Evolutionary conservation across 2,113 vertebrate species (phyloP), one percentile per base, ranked within the genome.

Genomic region (Patagioenas fasciata): DNA sequence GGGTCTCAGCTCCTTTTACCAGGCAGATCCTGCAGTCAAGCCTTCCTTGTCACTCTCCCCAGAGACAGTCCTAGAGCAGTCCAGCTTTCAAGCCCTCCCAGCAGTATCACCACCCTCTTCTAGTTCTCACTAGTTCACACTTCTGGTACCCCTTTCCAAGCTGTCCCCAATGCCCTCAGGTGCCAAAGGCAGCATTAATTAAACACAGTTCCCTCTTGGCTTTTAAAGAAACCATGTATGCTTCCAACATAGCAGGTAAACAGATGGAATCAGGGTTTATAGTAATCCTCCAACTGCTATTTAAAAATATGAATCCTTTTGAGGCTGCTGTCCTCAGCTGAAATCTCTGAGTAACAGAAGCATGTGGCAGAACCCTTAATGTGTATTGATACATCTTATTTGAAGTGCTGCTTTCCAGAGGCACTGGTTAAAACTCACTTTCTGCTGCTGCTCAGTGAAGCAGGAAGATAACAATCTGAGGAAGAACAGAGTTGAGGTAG

Each of bases 381-480:
- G 14, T 44, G 12, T 61, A 87, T 5, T 44, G 53, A 81, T 16
- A 91, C 20, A 51, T 67, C 16, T 71, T 74, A 92, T 36, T 61
- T 0, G 0, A 92, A 54, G 31, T 61, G 50, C n/a, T 69, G 4
- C 53, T 92, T 90, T 86, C 89, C 61, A 92, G 69, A 86, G 13
- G 24, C 29, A 26, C 54, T 89, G 7, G 20, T 62, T 85, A 93
- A 91, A 89, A 95, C 91, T 91, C 81, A 92, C 84, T 89, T 94
- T 50, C 81, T 70, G 85, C 56, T 85, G 91, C 60, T 86, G 60
- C 42, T 92, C 81, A 77, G 23, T 38, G 71, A 94, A 84, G 69
- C 60, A 77, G 71, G 71, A 86, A 88, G 94, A 93, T 19, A 88
- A 57, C 13, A 73, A 85, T 65, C 62, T 58, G 54, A 57, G 34